Base-by-base conservation (phyloP, 2,888 invertebrate genomes). In the Cremastobaeus sp. region DNA sequence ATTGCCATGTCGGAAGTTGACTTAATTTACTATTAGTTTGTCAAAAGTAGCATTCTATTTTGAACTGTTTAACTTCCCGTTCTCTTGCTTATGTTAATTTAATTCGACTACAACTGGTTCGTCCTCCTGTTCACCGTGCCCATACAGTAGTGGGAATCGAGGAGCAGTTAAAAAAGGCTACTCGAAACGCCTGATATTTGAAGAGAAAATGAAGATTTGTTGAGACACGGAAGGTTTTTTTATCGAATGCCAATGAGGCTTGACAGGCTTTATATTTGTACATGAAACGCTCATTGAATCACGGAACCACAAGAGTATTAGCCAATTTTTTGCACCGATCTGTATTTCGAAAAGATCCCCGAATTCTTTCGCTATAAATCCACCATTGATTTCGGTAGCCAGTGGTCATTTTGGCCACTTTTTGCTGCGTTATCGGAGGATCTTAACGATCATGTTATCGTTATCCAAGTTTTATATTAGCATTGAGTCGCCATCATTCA, bases 401-500 rank as follows among this genome's bases (percentile, higher is more conserved):
- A n/a, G n/a, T n/a, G n/a, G n/a, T 1, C 62, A 74, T 57, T 74
- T 73, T 73, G 75, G 17, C 25, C 11, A 50, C 28, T 41, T 57
- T 48, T 69, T 62, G 37, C 35, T 57, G 66, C 47, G 28, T 59
- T 68, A 68, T 57, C 68, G 28, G 14, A 14, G 43, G 43, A 68
- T 68, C 14, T 65, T 76, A 78, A 78, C 76, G 78, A 52, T 68
- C 21, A 9, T 17, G 54, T 32, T 59, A 77, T 79, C 76, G 79
- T 79, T 81, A 81, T 81, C 82, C 82, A 80, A 79, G 80, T 78
- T 77, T 70, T 73, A 75, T 82, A 83, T 83, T 81, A 82, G 79
- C 81, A 80, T 83, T 77, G 78, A 60, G 74, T 76, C 69, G 80
- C 83, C 83, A 84, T 84, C 83, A 79, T 79, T 85, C 84, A 85